Evolutionary conservation across 2,113 vertebrate genomes (phyloP), one percentile per base, ranked within the genome.

Genomic region (Poecile atricapillus): DNA sequence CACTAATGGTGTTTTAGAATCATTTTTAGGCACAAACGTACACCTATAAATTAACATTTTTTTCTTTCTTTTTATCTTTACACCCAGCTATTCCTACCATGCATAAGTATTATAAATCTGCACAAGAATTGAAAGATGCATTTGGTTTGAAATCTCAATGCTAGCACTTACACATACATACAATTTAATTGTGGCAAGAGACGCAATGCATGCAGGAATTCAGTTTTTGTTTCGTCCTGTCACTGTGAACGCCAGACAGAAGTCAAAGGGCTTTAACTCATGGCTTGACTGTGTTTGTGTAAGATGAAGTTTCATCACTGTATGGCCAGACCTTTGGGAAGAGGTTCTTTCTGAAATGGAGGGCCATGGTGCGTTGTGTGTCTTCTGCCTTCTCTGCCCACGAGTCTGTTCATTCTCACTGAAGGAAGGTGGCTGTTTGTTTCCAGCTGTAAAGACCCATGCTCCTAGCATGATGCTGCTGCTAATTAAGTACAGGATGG

Each of bases 401-500:
- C 0, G 1, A 77, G 15, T 20, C 55, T 58, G 19, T 18, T 7
- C 3, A 50, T 8, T 56, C n/a, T 59, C 59, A 4, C 16, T 62
- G 75, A 50, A 52, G 30, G 43, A 90, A 70, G 28, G 30, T 83
- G 22, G 30, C 43, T 65, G 16, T 35, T 62, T 71, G 39, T 70
- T 33, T 83, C 47, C 60, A 78, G 73, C 64, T 37, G 22, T 23
- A 71, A 35, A 60, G 77, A 44, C 13, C 35, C 44, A 15, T 2
- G 5, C 31, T 83, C 15, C 63, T 47, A 55, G 47, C 14, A 5
- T 46, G 46, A 86, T 78, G 80, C 21, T 91, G 64, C 44, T 84
- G 69, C 49, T 92, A 75, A 91, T 94, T 75, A 92, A 90, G n/a
- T 39, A 59, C 83, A 77, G 64, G 39, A 88, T 20, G 21, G 28